A percentile compares a stretch with the other conserved stretches of the same genome.
These are phyloP conservation scores for Eufriesea mexicana DNA, from an alignment of 1,140 invertebrate species.

Conservation along the genomic window DNA sequence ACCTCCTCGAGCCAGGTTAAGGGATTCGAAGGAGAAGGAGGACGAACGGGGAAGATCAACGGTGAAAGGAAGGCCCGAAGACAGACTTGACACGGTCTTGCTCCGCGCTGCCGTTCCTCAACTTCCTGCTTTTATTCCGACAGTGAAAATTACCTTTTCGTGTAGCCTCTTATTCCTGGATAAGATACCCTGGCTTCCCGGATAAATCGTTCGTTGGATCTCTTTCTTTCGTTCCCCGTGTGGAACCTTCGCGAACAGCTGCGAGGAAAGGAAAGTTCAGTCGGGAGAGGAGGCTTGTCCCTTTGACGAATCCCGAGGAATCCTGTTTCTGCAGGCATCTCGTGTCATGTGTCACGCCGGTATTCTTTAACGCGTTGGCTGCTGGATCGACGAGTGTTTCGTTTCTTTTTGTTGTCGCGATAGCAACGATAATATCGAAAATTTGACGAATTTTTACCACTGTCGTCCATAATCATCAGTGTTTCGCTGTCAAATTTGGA, in stretches of 20 bases:
- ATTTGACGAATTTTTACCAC: too few species aligned
- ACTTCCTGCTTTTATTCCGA: slow-evolving; percentile 41
- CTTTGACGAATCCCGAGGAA: not conserved
- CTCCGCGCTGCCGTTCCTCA: slow-evolving; percentile 4
- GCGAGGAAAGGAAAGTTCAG: not conserved
- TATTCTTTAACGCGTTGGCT: too few species aligned
- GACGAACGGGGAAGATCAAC: not conserved
- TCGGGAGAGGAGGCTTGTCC: not conserved
- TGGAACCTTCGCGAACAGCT: slow-evolving; percentile 4
- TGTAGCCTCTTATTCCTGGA: slow-evolving; percentile 28
- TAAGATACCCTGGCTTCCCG: not conserved
- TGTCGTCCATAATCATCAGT: too few species aligned
- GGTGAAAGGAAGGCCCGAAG: slow-evolving; percentile 39
- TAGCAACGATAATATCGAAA: too few species aligned
- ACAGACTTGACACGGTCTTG: slow-evolving; percentile 23
- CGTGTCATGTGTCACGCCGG: not conserved
- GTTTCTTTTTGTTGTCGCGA: too few species aligned
- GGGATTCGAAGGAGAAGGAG: not conserved
- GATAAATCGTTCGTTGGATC: slow-evolving; percentile 6
- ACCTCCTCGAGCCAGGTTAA: not conserved
- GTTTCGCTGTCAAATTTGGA: too few species aligned
- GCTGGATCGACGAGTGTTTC: too few species aligned
- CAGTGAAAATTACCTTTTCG: slow-evolving; percentile 44
- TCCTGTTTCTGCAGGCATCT: not conserved
- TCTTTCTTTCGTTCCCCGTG: not conserved